These are phyloP conservation scores for Ovis aries DNA, from an alignment of 2,113 vertebrate species.

Conservation along the genomic window DNA sequence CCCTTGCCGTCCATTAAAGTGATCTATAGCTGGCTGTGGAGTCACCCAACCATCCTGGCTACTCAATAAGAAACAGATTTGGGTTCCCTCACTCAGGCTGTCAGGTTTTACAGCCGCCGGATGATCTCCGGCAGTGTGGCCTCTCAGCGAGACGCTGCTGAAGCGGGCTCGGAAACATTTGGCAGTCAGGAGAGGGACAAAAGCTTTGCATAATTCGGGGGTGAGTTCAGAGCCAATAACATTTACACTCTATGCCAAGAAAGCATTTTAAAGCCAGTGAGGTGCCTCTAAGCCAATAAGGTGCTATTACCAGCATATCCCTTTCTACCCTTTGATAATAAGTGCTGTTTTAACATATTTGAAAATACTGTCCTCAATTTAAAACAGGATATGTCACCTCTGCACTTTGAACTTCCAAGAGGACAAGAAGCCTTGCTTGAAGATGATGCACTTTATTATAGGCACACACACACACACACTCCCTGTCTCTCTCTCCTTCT, in stretches of 20 bases:
- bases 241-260: slow-evolving; percentile 69
- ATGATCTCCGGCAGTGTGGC: slow-evolving; percentile 51
- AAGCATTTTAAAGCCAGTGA: slow-evolving; percentile 73
- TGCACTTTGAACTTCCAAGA: slow-evolving; percentile 49
- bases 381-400: slow-evolving; percentile 63
- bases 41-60: slow-evolving; percentile 67
- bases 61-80: slow-evolving; percentile 77
- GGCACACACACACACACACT: not conserved
- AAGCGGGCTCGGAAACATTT: not conserved
- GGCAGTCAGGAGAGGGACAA: slow-evolving; percentile 44
- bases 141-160: slow-evolving; percentile 54
- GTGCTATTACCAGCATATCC: slow-evolving; percentile 62
- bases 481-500: not conserved
- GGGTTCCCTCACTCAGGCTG: slow-evolving; percentile 59
- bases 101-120: slow-evolving; percentile 67
- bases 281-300: slow-evolving; percentile 72
- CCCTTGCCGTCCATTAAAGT: slow-evolving; percentile 70
- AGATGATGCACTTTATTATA: not conserved
- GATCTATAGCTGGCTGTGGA: slow-evolving; percentile 71
- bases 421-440: slow-evolving; percentile 50
- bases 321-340: slow-evolving; percentile 73
- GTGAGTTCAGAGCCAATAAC: slow-evolving; percentile 69
- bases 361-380: slow-evolving; percentile 59
- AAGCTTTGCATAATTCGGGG: slow-evolving; percentile 58
- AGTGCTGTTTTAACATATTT: slow-evolving; percentile 61